Evolutionary conservation across 1,140 invertebrate species (phyloP).

Genomic region (Aphidius ervi): DNA sequence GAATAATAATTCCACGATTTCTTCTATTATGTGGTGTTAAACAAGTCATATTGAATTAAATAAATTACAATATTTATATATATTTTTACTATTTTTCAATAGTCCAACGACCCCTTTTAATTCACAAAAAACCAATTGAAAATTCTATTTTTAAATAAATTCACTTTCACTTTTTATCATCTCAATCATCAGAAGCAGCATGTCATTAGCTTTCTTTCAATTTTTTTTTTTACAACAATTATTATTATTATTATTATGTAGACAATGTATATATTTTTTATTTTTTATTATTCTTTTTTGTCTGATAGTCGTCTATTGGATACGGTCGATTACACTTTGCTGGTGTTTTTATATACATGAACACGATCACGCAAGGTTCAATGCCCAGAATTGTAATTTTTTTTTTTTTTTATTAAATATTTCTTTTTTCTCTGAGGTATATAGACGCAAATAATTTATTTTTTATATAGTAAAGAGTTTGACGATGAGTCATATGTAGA

Average conservation of each 20-base stretch:
- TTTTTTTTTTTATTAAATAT: not conserved
- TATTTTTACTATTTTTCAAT: not conserved
- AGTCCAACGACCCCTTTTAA: constrained; percentile 17
- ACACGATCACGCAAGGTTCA: constrained; percentile 24
- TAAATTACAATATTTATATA: not conserved
- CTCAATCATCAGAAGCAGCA: not conserved
- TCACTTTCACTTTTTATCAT: constrained; percentile 11
- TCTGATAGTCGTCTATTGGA: constrained; percentile 24
- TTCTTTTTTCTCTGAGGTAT: constrained; percentile 1
- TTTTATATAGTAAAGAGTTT: not conserved
- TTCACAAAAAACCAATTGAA: not conserved
- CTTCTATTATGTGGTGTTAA: constrained; percentile 36
- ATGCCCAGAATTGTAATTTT: constrained; percentile 25
- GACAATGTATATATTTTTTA: not conserved
- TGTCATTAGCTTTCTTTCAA: constrained; percentile 1
- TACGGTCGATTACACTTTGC: constrained; percentile 32
- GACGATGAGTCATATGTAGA: constrained; percentile 37
- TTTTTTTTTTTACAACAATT: not conserved
- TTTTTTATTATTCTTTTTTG: not conserved
- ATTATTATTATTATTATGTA: constrained; percentile 3
- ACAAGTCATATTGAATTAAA: constrained; percentile 40
- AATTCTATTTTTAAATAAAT: constrained; percentile 3
- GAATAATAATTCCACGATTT: constrained; percentile 34
- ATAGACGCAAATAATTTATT: constrained; percentile 11
- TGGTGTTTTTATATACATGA: constrained; percentile 11